phyloP scores from a whole-genome alignment of 1,140 invertebrate species.

The Papilio xuthus region DNA sequence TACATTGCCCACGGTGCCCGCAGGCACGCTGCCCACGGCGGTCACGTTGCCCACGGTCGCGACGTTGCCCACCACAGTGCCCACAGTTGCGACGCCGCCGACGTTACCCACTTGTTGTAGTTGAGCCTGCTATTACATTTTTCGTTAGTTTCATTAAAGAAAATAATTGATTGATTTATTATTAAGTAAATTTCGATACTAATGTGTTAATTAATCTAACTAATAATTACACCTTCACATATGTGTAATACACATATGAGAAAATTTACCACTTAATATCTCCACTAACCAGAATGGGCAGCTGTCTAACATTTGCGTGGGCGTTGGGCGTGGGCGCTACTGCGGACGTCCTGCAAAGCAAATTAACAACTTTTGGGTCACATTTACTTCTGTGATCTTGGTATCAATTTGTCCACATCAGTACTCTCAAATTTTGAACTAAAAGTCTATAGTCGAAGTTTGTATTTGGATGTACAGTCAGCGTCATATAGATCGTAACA shows the following conservation, averaged over 20 bases:
- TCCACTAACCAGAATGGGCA: conserved; percentile 67
- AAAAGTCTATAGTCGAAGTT: too few species aligned
- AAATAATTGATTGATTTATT: neutral
- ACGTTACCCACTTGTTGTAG: conserved; percentile 69
- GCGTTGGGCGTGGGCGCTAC: conserved; percentile 63
- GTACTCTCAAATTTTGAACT: neutral
- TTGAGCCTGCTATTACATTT: conserved; percentile 64
- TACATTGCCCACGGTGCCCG: conserved; percentile 50
- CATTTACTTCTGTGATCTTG: neutral
- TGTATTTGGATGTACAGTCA: too few species aligned
- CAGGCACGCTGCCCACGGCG: conserved; percentile 47
- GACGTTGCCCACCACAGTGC: conserved; percentile 53
- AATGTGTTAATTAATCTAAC: too few species aligned
- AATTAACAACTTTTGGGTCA: conserved; percentile 20
- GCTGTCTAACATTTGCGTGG: conserved; percentile 59
- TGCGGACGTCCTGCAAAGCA: conserved; percentile 59
- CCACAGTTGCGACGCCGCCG: conserved; percentile 42
- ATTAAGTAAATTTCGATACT: neutral
- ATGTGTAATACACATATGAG: conserved; percentile 13
- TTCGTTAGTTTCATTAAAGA: neutral
- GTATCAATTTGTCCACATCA: neutral
- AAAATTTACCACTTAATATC: conserved; percentile 35
- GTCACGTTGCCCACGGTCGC: conserved; percentile 51
- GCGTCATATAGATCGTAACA: too few species aligned
- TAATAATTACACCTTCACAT: too few species aligned